Base-by-base conservation (phyloP, 2,888 invertebrate species). In the Lepidocyrtoides sp. region DNA sequence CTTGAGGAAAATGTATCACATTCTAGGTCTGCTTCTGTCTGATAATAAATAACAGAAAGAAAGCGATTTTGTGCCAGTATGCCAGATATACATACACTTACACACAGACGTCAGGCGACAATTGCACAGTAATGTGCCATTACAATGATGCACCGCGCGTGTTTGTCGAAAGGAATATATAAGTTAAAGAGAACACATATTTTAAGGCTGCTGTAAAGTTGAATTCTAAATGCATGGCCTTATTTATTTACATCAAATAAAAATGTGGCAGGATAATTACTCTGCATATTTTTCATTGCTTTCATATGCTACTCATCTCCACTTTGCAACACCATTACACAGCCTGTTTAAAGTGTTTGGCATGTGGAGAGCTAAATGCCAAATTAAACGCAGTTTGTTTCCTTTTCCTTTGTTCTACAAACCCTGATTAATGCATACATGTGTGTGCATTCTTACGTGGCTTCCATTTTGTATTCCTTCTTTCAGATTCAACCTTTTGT, bases 211-310 rank as follows among this genome's bases (percentile, higher is more conserved):
- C n/a, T n/a, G n/a, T n/a, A n/a, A n/a, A 23, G 20, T 8, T 23
- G 29, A 17, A 72, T 44, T 29, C 2, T 29, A 26, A 51, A 29
- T 26, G 77, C 48, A 51, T 51, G 26, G 29, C 17, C 29, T 54
- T 51, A 77, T 77, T 77, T 77, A 48, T 51, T 51, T 51, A 51
- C 36, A 51, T 51, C 51, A 26, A 51, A 48, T 77, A 77, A 77
- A 77, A 51, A 77, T 77, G 77, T 51, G 77, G 51, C 77, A 77
- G 51, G 54, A 51, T 77, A 77, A 77, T 77, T 77, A 51, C 51
- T 32, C 0, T n/a, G 17, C 77, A 77, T 77, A 77, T 77, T 77
- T 77, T 51, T 77, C 77, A 72, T 72, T 14, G 26, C 48, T 4
- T 0, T 10, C 26, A 75, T 41, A 44, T 20, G 1, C 32, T 10